Evolutionary conservation across 1,140 invertebrate species (phyloP), one percentile per base, ranked within the genome.

Genomic region (Dryas iulia): DNA sequence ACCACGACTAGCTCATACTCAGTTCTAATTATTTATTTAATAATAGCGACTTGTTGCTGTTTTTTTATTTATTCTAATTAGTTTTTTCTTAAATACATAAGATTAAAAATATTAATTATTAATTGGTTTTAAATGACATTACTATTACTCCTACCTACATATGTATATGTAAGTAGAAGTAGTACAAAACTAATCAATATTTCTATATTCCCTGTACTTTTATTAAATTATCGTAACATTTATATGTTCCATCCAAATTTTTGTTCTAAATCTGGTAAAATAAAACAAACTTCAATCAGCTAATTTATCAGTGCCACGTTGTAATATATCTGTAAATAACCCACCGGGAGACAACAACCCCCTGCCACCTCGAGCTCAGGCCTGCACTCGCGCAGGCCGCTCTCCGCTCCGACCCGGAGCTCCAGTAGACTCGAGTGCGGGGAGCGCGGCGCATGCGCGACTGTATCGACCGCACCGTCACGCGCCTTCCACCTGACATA

Each of bases 361-460:
- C 39, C 39, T 18, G 6, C 14, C 14, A 8, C 18, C 0, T 18
- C 14, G 39, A 1, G 4, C 12, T 11, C 11, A 12, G 33, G 33
- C 33, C 33, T 35, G 2, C 33, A 35, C 33, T 35, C 0, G 11
- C 33, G 14, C 14, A n/a, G n/a, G n/a, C 35, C 5, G 35, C 7
- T n/a, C n/a, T n/a, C n/a, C 6, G 14, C n/a, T 14, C 7, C 33
- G 12, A 0, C 11, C 33, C 33, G 12, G 33, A 2, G n/a, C 4
- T 7, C 2, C 39, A 47, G 39, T 18, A 18, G 12, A 14, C 33
- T 6, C n/a, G n/a, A 35, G 33, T 0, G 33, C 33, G 33, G 4
- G 52, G 10, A n/a, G 30, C 64, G 7, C 25, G 7, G 69, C 77
- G 80, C 80, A 77, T 64, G 74, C 76, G 80, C 70, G 70, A 7